phyloP scores from a whole-genome alignment of 2,113 vertebrate genomes.

The Petrocephalus zakoni region DNA sequence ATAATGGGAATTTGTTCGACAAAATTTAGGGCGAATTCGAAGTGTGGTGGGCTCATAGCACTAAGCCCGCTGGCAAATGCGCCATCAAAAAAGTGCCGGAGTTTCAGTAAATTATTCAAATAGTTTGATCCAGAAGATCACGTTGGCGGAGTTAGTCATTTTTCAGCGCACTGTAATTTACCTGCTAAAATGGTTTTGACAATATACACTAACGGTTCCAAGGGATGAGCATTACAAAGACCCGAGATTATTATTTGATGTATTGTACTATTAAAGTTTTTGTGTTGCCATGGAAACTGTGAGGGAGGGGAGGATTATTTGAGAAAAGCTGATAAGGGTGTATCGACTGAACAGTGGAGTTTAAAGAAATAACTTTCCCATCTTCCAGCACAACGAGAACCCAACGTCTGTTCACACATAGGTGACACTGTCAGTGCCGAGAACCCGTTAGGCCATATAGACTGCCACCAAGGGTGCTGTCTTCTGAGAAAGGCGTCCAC shows the following conservation, averaged over 20 bases:
- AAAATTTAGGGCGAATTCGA: neutral
- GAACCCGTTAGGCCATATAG: neutral
- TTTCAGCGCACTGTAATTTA: neutral
- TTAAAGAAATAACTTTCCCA: neutral
- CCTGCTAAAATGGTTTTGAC: neutral
- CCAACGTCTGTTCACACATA: neutral
- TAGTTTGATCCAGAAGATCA: neutral
- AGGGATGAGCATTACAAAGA: neutral
- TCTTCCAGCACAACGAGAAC: neutral
- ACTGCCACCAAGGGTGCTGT: neutral
- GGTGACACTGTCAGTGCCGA: neutral
- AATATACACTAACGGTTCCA: neutral
- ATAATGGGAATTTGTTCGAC: neutral
- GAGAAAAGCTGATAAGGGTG: neutral
- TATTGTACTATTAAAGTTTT: neutral
- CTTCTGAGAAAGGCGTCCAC: neutral
- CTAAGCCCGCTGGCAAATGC: neutral
- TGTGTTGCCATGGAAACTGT: constrained; percentile 8
- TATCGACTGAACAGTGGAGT: neutral
- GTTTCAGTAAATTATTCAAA: neutral
- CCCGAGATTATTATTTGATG: neutral
- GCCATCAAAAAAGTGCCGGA: neutral
- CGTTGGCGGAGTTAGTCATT: neutral
- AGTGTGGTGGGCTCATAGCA: neutral
- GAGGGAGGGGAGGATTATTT: neutral